Conservation (phyloP, 2,888 invertebrate genomes). For the Maniola hyperantus region DNA sequence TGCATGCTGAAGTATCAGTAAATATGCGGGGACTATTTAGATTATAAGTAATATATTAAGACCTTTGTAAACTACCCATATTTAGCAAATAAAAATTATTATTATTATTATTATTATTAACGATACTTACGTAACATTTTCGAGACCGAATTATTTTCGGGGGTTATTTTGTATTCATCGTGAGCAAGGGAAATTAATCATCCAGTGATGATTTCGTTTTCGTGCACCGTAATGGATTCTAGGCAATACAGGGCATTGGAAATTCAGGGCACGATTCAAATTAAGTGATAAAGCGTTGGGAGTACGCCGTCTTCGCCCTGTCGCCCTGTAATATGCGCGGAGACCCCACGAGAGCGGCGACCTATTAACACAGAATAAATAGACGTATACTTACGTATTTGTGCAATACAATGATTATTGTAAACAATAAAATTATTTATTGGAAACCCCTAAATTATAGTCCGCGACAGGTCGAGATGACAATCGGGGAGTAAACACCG, state of each 20-base stretch:
- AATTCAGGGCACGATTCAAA: constrained; percentile 76
- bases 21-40: no score
- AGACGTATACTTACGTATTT: not conserved
- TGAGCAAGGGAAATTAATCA: constrained; percentile 41
- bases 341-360: constrained; percentile 40
- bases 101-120: no score
- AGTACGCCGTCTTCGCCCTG: constrained; percentile 61
- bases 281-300: constrained; percentile 75
- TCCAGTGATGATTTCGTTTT: constrained; percentile 45
- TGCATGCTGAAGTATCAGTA: no score
- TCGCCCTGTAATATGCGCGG: constrained; percentile 61
- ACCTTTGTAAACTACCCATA: no score
- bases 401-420: no score
- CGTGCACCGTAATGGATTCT: constrained; percentile 43
- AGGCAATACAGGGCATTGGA: constrained; percentile 46
- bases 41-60: no score
- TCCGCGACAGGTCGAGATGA: no score
- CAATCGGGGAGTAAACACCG: no score
- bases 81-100: no score
- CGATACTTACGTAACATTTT: constrained; percentile 28
- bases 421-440: no score
- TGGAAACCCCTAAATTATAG: no score
- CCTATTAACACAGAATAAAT: constrained; percentile 10
- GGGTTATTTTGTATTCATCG: constrained; percentile 37
- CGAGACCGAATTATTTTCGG: constrained; percentile 29